Evolutionary conservation across 1,140 invertebrate genomes (phyloP).

Genomic region (Ladona fulva): DNA sequence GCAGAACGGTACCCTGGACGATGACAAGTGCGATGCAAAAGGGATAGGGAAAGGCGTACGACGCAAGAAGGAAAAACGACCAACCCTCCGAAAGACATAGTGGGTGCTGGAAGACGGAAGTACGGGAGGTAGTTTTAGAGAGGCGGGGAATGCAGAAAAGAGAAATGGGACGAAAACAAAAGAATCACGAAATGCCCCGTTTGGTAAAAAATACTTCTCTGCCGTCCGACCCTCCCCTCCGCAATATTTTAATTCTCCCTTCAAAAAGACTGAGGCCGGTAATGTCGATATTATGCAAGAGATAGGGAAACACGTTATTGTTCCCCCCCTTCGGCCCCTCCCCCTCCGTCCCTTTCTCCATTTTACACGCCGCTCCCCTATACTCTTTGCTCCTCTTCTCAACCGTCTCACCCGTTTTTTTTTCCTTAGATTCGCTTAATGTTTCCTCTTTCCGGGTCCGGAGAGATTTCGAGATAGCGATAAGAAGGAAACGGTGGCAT

Average conservation of each 20-base stretch:
- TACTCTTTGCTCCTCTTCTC: neutral
- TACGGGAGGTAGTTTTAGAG: neutral
- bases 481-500: neutral
- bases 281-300: constrained; percentile 7
- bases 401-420: neutral
- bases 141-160: neutral
- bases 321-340: neutral
- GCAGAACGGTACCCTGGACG: too few species aligned
- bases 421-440: neutral
- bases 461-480: neutral
- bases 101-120: neutral
- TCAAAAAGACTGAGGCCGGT: neutral
- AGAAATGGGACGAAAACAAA: neutral
- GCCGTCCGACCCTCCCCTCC: neutral
- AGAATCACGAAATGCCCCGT: constrained; percentile 3
- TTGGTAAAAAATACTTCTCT: neutral
- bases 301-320: constrained; percentile 9
- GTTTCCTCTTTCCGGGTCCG: neutral
- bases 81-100: too few species aligned
- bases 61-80: too few species aligned
- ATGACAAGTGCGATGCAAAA: too few species aligned
- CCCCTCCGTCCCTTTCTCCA: neutral
- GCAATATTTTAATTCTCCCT: constrained; percentile 6
- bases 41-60: too few species aligned
- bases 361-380: neutral